Percentiles rank a stretch among this genome's conserved stretches.
These are phyloP conservation scores for Panzeria rudis DNA, from an alignment of 2,888 invertebrate species.

Conservation along the genomic window DNA sequence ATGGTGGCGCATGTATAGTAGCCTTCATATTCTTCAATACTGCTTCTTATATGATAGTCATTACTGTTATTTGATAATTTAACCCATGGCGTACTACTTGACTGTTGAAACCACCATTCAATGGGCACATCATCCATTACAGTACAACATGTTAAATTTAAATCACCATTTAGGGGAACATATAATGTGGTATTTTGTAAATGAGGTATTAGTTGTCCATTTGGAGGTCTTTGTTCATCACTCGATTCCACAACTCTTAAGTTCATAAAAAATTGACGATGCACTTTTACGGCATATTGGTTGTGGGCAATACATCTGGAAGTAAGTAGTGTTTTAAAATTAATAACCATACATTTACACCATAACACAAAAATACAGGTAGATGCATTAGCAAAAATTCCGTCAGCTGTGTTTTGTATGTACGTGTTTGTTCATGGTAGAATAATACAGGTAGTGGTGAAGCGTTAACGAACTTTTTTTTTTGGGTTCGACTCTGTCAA, in stretches of 20 bases:
- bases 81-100: conserved; percentile 75
- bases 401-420: too few relatives aligned
- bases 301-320: conserved; percentile 85
- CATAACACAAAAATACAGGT: too few relatives aligned
- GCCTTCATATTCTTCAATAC: conserved; percentile 79
- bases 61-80: conserved; percentile 80
- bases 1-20: conserved; percentile 80
- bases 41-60: conserved; percentile 78
- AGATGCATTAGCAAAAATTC: too few relatives aligned
- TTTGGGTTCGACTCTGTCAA: too few relatives aligned
- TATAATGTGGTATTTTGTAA: conserved; percentile 81
- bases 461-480: too few relatives aligned
- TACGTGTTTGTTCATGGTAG: too few relatives aligned
- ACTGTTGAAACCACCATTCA: conserved; percentile 81
- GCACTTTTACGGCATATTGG: conserved; percentile 82
- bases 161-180: conserved; percentile 77
- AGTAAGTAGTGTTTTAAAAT: conserved; percentile 61
- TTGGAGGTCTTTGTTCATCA: conserved; percentile 45
- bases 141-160: conserved; percentile 79
- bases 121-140: conserved; percentile 78
- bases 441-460: too few relatives aligned
- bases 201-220: conserved; percentile 78
- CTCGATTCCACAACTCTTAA: conserved; percentile 70
- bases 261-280: conserved; percentile 81
- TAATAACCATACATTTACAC: too few relatives aligned